These are phyloP conservation scores for Graphium colonna DNA, from an alignment of 2,888 invertebrate species.

Conservation along the genomic window DNA sequence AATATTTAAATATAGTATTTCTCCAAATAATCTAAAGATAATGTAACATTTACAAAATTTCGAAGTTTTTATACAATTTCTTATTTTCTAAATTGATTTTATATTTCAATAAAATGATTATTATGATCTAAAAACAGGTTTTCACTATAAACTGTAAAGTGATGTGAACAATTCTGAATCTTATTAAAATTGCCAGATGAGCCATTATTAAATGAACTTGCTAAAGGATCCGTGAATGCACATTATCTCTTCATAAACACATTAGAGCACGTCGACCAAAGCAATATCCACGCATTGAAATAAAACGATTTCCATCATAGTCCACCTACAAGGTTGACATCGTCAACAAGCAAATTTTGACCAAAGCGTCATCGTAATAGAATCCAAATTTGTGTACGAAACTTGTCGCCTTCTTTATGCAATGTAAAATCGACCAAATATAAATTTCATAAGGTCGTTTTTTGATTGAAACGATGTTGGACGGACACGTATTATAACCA, in stretches of 20 bases:
- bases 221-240: conserved; percentile 25
- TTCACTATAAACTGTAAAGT: too few species aligned
- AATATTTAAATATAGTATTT: too few species aligned
- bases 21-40: too few species aligned
- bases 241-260: conserved; percentile 58
- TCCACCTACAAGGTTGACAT: conserved; percentile 49
- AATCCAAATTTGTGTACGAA: conserved; percentile 29
- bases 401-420: conserved; percentile 6
- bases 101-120: too few species aligned
- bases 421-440: conserved; percentile 3
- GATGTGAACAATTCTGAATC: too few species aligned
- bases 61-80: too few species aligned
- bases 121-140: too few species aligned
- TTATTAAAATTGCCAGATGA: neutral
- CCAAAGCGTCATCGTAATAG: conserved; percentile 24
- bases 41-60: too few species aligned
- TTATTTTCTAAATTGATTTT: too few species aligned
- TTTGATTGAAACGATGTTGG: conserved; percentile 15
- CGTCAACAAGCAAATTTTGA: conserved; percentile 26
- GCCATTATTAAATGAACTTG: conserved; percentile 11
- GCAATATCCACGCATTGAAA: conserved; percentile 63
- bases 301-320: conserved; percentile 48
- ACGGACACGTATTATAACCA: conserved; percentile 52
- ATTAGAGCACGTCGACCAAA: conserved; percentile 42
- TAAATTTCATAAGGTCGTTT: conserved; percentile 10